Evolutionary conservation across 2,113 vertebrate species (phyloP).

Genomic region (Cygnus buccinator): DNA sequence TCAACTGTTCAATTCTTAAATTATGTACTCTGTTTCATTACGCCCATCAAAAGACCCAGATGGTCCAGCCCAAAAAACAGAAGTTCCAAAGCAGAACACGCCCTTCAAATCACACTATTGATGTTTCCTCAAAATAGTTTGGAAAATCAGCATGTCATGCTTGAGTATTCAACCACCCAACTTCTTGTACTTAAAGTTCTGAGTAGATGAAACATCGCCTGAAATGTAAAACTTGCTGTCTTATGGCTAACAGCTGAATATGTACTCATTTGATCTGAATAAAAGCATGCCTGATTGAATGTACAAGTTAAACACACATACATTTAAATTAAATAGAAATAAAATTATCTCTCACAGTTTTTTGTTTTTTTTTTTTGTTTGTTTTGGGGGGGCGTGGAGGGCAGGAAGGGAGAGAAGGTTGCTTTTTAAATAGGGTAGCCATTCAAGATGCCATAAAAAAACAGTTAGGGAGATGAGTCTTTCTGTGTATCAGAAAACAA

Average conservation of each 20-base stretch:
- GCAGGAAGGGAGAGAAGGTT: not conserved
- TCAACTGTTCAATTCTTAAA: not conserved
- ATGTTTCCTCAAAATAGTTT: not conserved
- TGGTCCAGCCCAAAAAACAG: not conserved
- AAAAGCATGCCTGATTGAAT: not conserved
- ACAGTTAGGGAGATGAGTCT: not conserved
- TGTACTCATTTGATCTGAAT: not conserved
- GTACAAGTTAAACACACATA: not conserved
- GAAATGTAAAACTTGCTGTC: not conserved
- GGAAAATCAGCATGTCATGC: not conserved
- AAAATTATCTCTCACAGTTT: not conserved
- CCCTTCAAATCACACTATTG: not conserved
- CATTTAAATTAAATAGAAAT: not conserved
- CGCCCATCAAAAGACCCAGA: not conserved
- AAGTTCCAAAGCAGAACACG: not conserved
- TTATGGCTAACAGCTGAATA: not conserved
- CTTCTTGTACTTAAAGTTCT: not conserved
- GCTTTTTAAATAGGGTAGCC: not conserved
- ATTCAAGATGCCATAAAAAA: not conserved
- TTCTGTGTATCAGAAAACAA: not conserved
- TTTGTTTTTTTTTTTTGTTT: not conserved
- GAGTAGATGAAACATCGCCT: not conserved
- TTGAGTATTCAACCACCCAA: not conserved
- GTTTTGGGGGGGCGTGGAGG: fast-evolving
- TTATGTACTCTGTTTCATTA: not conserved